phyloP scores from a whole-genome alignment of 2,888 invertebrate species.

The Tetanocera ferruginea region DNA sequence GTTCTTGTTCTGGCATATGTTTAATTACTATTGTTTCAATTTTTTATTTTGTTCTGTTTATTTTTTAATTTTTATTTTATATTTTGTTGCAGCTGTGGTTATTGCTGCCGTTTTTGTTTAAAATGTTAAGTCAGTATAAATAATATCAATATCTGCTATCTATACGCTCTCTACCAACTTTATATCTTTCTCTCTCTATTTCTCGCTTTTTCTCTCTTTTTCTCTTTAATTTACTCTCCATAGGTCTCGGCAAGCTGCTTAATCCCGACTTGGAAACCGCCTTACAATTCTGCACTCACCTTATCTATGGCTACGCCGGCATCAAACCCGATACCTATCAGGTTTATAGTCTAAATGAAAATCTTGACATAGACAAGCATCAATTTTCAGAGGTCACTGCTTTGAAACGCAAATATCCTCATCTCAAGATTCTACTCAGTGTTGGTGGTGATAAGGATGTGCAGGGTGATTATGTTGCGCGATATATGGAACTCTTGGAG shows the following conservation, averaged over 20 bases:
- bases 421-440: constrained; percentile 79
- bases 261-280: constrained; percentile 81
- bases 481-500: constrained; percentile 82
- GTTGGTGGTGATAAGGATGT: constrained; percentile 83
- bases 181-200: background rate
- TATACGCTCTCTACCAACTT: background rate
- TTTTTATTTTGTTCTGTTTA: too few species aligned
- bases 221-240: constrained; percentile 15
- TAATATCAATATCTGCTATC: background rate
- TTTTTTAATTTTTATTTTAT: too few species aligned
- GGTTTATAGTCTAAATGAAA: constrained; percentile 79
- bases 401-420: constrained; percentile 75
- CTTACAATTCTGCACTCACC: constrained; percentile 81
- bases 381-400: constrained; percentile 82
- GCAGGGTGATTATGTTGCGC: constrained; percentile 74
- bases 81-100: too few species aligned
- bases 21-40: too few species aligned
- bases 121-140: too few species aligned
- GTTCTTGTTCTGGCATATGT: too few species aligned
- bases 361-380: constrained; percentile 78
- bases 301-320: constrained; percentile 85
- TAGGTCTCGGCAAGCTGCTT: constrained; percentile 85
- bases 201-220: background rate
- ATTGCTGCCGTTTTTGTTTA: too few species aligned
- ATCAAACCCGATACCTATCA: constrained; percentile 79